Conservation (phyloP, 2,113 vertebrate genomes). For the Microtus oregoni region DNA sequence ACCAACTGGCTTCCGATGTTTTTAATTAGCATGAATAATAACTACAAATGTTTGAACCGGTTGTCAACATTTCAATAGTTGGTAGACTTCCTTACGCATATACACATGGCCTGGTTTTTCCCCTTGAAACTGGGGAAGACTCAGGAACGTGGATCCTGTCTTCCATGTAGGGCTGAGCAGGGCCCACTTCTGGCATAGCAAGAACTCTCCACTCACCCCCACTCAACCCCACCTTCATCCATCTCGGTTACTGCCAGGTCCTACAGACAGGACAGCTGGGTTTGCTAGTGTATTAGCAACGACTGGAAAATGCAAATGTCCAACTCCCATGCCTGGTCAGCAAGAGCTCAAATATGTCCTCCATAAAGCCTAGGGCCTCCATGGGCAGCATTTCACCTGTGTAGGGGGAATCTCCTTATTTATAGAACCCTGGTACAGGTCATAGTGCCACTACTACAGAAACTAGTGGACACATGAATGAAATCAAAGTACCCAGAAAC, state of each 20-base stretch:
- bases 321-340: neutral
- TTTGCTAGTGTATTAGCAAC: neutral
- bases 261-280: rapidly evolving
- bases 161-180: neutral
- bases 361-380: neutral
- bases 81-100: neutral
- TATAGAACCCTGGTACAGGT: neutral
- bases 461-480: neutral
- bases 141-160: rapidly evolving
- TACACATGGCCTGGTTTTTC: neutral
- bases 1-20: neutral
- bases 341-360: neutral
- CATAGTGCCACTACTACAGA: neutral
- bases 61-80: neutral
- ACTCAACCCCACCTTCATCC: too few species aligned
- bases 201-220: rapidly evolving
- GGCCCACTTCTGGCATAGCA: neutral
- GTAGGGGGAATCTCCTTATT: too few species aligned
- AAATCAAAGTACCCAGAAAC: neutral
- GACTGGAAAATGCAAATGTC: neutral
- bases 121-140: neutral
- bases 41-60: neutral
- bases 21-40: neutral
- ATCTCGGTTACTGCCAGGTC: neutral
- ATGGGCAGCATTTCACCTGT: neutral